Base-by-base conservation (phyloP, 2,888 invertebrate genomes). In the Cryptocheilus praepositus region DNA sequence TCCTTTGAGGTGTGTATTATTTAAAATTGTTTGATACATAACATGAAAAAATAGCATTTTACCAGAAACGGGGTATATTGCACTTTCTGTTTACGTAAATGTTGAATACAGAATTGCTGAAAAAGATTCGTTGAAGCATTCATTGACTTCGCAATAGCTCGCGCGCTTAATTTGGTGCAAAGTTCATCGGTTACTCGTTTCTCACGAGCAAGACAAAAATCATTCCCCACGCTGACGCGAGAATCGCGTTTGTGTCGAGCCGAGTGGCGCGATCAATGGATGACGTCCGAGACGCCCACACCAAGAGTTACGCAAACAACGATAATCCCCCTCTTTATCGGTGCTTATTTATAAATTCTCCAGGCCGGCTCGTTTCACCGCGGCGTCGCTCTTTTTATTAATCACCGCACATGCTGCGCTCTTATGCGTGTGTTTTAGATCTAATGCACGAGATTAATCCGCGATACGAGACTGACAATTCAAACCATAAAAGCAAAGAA, bases 221-320 rank as follows among this genome's bases (percentile, higher is more conserved):
- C 54, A 52, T n/a, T 61, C 62, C 55, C 51, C 44, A 46, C 53
- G 19, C 55, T 15, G 11, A 25, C 58, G 55, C 64, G 53, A 60
- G 25, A 8, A 43, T 56, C 19, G 16, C 57, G 59, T 54, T 57
- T 66, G 58, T 61, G 49, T 46, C 61, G 60, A 53, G 61, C 59
- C 64, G 58, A 73, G 68, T 65, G 69, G 61, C 65, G 68, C 71
- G 74, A 75, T 74, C 71, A 73, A 77, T 70, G 78, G 60, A 65
- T 73, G 73, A 72, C 79, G 74, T 74, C 59, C 61, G 72, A 64
- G 74, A 78, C 85, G 77, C 81, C 80, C 81, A 81, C 84, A 74
- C 77, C 69, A 63, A 63, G 62, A 58, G 67, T 77, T 79, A 77
- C 77, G 81, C 76, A 82, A 83, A 81, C 81, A 77, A 59, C 62